Conservation (phyloP, 35 echinoderm and acorn worm genomes). For the Ophiothrix spiculata region DNA sequence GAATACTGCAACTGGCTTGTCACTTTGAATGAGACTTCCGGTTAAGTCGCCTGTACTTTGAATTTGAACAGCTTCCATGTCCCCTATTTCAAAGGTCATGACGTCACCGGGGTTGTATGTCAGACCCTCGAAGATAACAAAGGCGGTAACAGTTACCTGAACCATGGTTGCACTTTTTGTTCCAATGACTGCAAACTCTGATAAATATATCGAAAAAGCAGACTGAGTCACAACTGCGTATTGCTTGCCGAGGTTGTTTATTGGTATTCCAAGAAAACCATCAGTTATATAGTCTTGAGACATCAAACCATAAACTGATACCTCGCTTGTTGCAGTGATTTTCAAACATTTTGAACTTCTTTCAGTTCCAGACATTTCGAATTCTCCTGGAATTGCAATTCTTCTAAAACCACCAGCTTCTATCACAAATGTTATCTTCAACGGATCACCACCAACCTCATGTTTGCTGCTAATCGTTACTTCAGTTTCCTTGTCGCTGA, state of each 20-base stretch:
- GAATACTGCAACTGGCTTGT: slow-evolving; percentile 58
- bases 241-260: slow-evolving; percentile 32
- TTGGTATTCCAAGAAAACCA: slow-evolving; percentile 53
- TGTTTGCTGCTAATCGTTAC: slow-evolving; percentile 65
- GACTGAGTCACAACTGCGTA: slow-evolving; percentile 47
- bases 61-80: slow-evolving; percentile 48
- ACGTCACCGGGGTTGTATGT: slow-evolving; percentile 29
- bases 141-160: background rate
- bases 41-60: slow-evolving; percentile 16
- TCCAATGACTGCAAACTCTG: slow-evolving; percentile 45
- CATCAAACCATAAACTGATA: slow-evolving; percentile 60
- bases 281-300: slow-evolving; percentile 53
- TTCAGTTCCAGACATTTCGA: slow-evolving; percentile 21
- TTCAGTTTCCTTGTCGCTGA: slow-evolving; percentile 35
- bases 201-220: background rate
- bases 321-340: slow-evolving; percentile 36
- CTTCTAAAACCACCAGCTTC: slow-evolving; percentile 19
- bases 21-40: slow-evolving; percentile 50
- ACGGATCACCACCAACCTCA: slow-evolving; percentile 7
- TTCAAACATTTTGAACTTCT: slow-evolving; percentile 39
- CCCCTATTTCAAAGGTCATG: slow-evolving; percentile 8
- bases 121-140: slow-evolving; percentile 24
- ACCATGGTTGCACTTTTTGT: slow-evolving; percentile 23
- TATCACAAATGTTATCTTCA: slow-evolving; percentile 14
- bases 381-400: slow-evolving; percentile 22